Base-by-base conservation (phyloP, 2,113 vertebrate genomes). In the Meleagris gallopavo region DNA sequence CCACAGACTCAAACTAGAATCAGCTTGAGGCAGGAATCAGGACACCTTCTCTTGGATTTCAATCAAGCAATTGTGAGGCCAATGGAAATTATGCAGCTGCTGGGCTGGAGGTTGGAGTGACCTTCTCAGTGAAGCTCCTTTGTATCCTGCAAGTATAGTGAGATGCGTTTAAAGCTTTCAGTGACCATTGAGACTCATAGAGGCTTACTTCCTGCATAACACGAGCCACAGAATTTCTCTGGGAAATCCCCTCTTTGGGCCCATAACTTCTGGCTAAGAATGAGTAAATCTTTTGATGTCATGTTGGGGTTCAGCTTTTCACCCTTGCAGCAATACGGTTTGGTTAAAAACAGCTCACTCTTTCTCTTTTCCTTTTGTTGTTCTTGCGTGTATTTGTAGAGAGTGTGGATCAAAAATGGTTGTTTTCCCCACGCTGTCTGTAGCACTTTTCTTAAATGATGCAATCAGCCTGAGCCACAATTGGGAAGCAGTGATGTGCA, bases 401-500 rank as follows among this genome's bases (percentile, higher is more conserved):
- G 8, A 74, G 14, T 5, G 7, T 76, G 40, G 40, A 83, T 27
- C 60, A 61, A 88, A 94, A 86, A 27, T 30, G 25, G 29, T 64
- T 88, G 25, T 83, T 77, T 71, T 24, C 88, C 57, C 41, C 38
- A 62, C 43, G 83, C 32, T 36, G 78, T 93, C 46, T 12, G 1
- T 48, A 88, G 50, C n/a, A 61, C 82, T 93, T 79, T 82, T 76
- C 61, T 70, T 67, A 83, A 87, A 65, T 74, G 72, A 82, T 11
- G 75, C 50, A 83, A 80, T 89, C 21, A 8, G 41, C 74, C 58
- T 7, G 43, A 80, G 71, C 93, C 87, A 72, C 69, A 91, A 65
- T 65, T 60, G 66, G 38, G 75, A 89, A 86, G 52, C 73, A 95
- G 69, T 38, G 52, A 43, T 81, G 83, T 90, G 85, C 46, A 88